These are phyloP conservation scores for Trachelus iudaicus DNA, from an alignment of 2,888 invertebrate species.

Conservation along the genomic window DNA sequence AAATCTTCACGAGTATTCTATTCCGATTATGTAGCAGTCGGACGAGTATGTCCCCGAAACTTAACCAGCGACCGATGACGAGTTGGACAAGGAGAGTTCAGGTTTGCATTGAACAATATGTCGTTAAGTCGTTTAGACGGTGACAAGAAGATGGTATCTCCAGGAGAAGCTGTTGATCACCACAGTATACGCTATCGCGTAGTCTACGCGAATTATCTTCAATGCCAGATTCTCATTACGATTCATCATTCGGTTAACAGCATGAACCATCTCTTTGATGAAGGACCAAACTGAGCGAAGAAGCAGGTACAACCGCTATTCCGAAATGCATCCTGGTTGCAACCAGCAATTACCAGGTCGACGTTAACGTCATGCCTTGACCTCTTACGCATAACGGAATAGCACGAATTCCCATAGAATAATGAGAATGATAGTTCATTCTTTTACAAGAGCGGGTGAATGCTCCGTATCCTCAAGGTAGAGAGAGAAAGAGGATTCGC, in stretches of 20 bases:
- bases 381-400: conserved; percentile 18
- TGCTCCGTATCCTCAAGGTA: too few species aligned
- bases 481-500: too few species aligned
- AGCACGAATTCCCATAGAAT: too few species aligned
- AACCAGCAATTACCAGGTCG: conserved; percentile 26
- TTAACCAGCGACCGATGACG: not conserved
- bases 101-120: conserved; percentile 20
- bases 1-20: not conserved
- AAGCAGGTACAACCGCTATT: too few species aligned
- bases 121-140: conserved; percentile 23
- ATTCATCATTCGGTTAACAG: conserved; percentile 3
- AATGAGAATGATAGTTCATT: too few species aligned
- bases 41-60: conserved; percentile 27
- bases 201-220: conserved; percentile 3
- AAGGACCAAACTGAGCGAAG: too few species aligned
- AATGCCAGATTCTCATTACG: conserved; percentile 20
- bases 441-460: too few species aligned
- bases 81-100: not conserved
- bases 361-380: conserved; percentile 35
- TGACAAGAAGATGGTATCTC: not conserved
- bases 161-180: conserved; percentile 11
- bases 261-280: too few species aligned
- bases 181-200: too few species aligned
- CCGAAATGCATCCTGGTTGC: too few species aligned
- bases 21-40: not conserved